Conservation (phyloP, 1,140 invertebrate species). For the Homarus americanus region DNA sequence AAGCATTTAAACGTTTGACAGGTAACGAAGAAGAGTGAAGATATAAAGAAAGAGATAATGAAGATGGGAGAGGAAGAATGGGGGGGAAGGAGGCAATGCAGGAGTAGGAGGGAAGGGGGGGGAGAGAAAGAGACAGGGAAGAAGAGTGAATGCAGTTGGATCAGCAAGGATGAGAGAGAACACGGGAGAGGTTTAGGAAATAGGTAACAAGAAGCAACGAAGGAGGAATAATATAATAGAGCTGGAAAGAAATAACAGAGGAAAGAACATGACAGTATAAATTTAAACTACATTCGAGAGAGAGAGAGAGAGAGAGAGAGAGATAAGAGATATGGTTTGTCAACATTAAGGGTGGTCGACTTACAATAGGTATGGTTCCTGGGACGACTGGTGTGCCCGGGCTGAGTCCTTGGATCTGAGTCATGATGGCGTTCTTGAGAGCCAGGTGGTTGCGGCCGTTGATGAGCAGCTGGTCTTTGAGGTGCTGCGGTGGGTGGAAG, state of each 20-base stretch:
- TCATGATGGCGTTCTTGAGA: conserved; percentile 96
- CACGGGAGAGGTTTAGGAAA: too few species aligned
- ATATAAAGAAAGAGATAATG: not conserved
- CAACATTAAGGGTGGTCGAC: conserved; percentile 18
- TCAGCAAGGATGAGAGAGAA: too few species aligned
- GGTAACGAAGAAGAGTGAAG: not conserved
- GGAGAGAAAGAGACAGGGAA: conserved; percentile 56
- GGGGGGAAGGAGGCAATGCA: not conserved
- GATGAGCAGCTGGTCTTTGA: conserved; percentile 99
- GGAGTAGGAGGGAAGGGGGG: conserved; percentile 43
- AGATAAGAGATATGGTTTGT: not conserved
- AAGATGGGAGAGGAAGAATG: not conserved
- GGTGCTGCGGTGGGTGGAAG: conserved; percentile 99
- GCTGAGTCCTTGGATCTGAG: conserved; percentile 86
- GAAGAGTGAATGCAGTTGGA: too few species aligned
- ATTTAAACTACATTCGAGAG: too few species aligned
- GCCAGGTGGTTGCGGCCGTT: conserved; percentile 99
- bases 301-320: conserved; percentile 28
- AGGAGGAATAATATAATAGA: too few species aligned
- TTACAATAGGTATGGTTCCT: conserved; percentile 73
- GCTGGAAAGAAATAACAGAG: too few species aligned
- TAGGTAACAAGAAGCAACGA: too few species aligned
- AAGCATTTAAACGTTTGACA: too few species aligned
- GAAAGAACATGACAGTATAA: too few species aligned
- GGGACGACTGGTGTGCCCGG: conserved; percentile 66